Base-by-base conservation (phyloP, 2,888 invertebrate species). In the Drosophila seclusa region DNA sequence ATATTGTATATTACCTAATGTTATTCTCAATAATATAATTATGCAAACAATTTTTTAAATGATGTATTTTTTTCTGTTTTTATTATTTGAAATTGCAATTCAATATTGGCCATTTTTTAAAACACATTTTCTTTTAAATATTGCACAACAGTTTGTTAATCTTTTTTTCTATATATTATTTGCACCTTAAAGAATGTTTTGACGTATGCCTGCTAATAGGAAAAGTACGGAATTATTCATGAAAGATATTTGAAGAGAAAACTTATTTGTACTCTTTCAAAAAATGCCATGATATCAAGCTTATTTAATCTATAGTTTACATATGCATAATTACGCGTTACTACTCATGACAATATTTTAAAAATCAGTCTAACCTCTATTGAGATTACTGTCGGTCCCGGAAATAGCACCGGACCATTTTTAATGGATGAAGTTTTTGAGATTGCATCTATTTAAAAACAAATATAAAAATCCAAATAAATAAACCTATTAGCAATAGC, bases 11-110 rank as follows among this genome's bases (percentile, higher is more conserved):
- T 68, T 68, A 66, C 61, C 58, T 75, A 80, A 80, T 85, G 74
- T 80, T 78, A 78, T 72, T 73, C 59, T 68, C 75, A 77, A 84
- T 86, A 80, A 86, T 80, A 81, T 80, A 87, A 79, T 82, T 71
- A 73, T 76, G 68, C 64, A 69, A 76, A 80, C 68, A 78, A 66
- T 65, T 76, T 59, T 52, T 64, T 36, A 72, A 64, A 52, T 68
- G 27, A 24, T 76, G 71, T 66, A 52, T 81, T 74, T 74, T 81
- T 75, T 65, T 76, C 60, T 57, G 55, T 64, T 72, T 52, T 68
- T 71, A 62, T 64, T 18, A 58, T 80, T 74, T 68, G 2, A 54
- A 61, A 59, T 58, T 49, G 13, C 8, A 27, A 45, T 66, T 42
- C n/a, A 29, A 49, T 49, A 50, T 50, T 65, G 31, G 8, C 29